These are phyloP conservation scores for Sarcophaga subvicina DNA, from an alignment of 2,888 invertebrate genomes.

Conservation along the genomic window DNA sequence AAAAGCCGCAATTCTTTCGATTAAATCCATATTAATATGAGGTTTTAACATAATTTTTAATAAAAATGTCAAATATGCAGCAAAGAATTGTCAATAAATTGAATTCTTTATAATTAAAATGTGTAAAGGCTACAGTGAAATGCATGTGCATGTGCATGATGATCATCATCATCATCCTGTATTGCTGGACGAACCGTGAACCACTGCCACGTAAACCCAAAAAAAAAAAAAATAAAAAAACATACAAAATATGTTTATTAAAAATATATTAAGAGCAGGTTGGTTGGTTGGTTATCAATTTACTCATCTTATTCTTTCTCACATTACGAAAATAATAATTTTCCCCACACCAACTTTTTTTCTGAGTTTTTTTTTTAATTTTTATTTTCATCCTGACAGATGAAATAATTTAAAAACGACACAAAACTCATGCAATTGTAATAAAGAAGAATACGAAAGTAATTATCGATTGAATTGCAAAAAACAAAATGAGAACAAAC, in stretches of 20 bases:
- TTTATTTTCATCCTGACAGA: not conserved
- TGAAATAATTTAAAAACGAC: slow-evolving; percentile 13
- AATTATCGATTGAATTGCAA: slow-evolving; percentile 1
- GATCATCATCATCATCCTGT: not conserved
- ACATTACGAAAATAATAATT: slow-evolving; percentile 11
- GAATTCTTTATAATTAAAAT: slow-evolving; percentile 69
- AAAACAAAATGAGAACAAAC: not conserved
- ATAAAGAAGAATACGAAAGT: slow-evolving; percentile 3
- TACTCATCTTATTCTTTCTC: not conserved
- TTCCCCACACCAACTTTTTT: not conserved
- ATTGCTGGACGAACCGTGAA: not conserved
- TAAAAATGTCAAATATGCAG: slow-evolving; percentile 68
- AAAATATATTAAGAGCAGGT: not conserved
- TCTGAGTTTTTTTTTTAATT: no score
- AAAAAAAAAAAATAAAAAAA: not conserved
- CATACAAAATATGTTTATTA: not conserved
- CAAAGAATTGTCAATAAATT: slow-evolving; percentile 69
- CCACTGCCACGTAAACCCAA: not conserved
- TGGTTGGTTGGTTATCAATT: not conserved
- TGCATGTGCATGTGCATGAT: not conserved
- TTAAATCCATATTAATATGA: slow-evolving; percentile 69
- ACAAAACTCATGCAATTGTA: not conserved
- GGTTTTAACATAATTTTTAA: slow-evolving; percentile 69
- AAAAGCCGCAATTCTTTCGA: slow-evolving; percentile 68
- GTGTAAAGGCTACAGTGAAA: slow-evolving; percentile 52